A percentile compares a stretch with the other conserved stretches of the same genome.
Conservation (phyloP, 2,113 vertebrate genomes). For the Dicerorhinus sumatrensis region DNA sequence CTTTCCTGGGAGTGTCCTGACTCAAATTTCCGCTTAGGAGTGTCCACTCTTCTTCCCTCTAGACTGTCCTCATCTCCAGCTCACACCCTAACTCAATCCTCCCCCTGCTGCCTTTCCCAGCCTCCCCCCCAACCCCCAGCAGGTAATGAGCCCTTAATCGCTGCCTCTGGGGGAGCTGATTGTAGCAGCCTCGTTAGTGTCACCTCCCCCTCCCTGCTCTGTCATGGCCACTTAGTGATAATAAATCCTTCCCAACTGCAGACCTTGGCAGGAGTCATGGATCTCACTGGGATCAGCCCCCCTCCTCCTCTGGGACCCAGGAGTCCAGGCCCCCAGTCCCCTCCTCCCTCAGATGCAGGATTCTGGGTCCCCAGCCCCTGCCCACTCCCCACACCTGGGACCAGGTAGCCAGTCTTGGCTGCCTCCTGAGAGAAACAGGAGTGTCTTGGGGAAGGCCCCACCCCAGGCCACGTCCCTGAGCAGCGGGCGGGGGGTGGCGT, state of each 20-base stretch:
- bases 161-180: constrained; percentile 66
- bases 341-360: neutral
- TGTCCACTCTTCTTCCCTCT: neutral
- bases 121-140: constrained; percentile 6
- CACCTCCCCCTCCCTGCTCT: constrained; percentile 47
- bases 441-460: constrained; percentile 30
- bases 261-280: constrained; percentile 61
- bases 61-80: neutral
- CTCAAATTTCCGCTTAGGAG: neutral
- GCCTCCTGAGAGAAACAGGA: neutral
- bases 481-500: neutral
- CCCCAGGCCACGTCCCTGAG: neutral
- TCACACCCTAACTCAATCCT: neutral
- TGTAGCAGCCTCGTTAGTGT: constrained; percentile 49
- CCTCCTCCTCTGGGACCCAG: neutral
- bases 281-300: constrained; percentile 2
- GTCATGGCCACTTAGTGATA: constrained; percentile 78
- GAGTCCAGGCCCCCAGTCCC: too few species aligned
- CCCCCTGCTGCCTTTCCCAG: neutral
- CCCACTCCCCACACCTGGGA: neutral
- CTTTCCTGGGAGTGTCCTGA: neutral
- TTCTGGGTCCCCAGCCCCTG: neutral
- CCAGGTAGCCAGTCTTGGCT: neutral
- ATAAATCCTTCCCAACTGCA: constrained; percentile 80
- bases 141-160: constrained; percentile 74